Evolutionary conservation across 2,888 invertebrate genomes (phyloP).

Genomic region (Campoplex nolae): DNA sequence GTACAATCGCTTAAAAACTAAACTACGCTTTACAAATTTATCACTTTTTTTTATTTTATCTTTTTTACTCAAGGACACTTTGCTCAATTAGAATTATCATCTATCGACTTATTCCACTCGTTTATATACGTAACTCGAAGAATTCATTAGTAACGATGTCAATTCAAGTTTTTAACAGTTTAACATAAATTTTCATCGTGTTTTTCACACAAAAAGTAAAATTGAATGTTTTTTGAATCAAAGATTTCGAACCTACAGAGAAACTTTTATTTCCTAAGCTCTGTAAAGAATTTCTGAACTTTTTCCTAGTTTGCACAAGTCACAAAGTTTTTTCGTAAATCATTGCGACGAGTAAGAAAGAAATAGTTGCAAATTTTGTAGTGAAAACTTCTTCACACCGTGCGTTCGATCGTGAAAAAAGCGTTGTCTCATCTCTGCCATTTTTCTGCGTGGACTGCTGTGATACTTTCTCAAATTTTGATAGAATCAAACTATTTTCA

Average conservation of each 20-base stretch:
- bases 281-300: no score
- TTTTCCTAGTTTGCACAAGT: no score
- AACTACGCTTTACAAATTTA: slow-evolving; percentile 7
- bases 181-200: not conserved
- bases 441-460: no score
- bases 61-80: not conserved
- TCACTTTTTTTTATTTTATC: not conserved
- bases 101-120: not conserved
- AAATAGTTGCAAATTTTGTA: not conserved
- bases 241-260: not conserved
- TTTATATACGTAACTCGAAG: not conserved
- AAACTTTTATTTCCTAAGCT: no score
- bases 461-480: not conserved
- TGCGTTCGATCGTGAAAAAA: not conserved
- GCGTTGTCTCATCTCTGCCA: no score
- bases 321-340: no score
- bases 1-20: slow-evolving; percentile 11
- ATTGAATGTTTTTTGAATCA: not conserved
- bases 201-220: not conserved
- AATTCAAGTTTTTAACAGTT: no score
- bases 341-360: no score
- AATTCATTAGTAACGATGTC: not conserved
- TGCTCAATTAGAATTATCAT: not conserved
- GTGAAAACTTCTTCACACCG: no score
- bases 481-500: not conserved